Evolutionary conservation across 1,140 invertebrate genomes (phyloP).

Genomic region (Zaprionus camerounensis): DNA sequence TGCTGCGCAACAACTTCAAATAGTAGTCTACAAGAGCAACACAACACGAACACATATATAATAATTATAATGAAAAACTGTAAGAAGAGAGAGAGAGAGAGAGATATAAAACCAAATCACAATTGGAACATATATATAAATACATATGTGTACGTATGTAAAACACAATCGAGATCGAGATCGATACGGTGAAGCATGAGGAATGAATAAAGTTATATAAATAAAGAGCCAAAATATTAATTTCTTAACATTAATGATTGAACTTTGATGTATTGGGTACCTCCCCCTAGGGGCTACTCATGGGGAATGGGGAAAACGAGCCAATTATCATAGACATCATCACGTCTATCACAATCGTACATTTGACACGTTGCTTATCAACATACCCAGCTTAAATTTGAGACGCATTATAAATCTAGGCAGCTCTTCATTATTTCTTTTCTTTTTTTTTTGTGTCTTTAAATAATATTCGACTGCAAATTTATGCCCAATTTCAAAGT

Average conservation of each 20-base stretch:
- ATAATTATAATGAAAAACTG: slow-evolving; percentile 23
- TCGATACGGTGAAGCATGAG: slow-evolving; percentile 40
- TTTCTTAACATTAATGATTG: slow-evolving; percentile 36
- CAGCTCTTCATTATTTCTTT: slow-evolving; percentile 35
- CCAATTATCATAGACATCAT: slow-evolving; percentile 37
- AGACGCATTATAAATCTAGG: slow-evolving; percentile 50
- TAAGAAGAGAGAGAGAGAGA: slow-evolving; percentile 21
- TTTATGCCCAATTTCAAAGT: slow-evolving; percentile 75
- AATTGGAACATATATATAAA: slow-evolving; percentile 36
- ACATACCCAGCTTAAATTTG: slow-evolving; percentile 20
- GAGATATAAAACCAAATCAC: slow-evolving; percentile 18
- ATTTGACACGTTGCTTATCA: slow-evolving; percentile 26
- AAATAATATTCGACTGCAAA: slow-evolving; percentile 47
- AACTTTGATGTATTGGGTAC: slow-evolving; percentile 44
- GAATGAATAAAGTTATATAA: slow-evolving; percentile 70
- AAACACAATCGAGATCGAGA: slow-evolving; percentile 35
- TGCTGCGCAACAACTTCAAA: slow-evolving; percentile 51
- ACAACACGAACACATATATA: slow-evolving; percentile 17
- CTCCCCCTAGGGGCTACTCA: slow-evolving; percentile 1
- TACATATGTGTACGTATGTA: slow-evolving; percentile 24
- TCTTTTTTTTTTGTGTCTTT: neutral
- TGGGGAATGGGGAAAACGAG: slow-evolving; percentile 27
- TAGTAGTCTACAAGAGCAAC: slow-evolving; percentile 34
- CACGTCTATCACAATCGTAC: slow-evolving; percentile 31
- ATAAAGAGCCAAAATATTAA: slow-evolving; percentile 46